phyloP scores from a whole-genome alignment of 2,888 invertebrate genomes.

The Unio pictorum region DNA sequence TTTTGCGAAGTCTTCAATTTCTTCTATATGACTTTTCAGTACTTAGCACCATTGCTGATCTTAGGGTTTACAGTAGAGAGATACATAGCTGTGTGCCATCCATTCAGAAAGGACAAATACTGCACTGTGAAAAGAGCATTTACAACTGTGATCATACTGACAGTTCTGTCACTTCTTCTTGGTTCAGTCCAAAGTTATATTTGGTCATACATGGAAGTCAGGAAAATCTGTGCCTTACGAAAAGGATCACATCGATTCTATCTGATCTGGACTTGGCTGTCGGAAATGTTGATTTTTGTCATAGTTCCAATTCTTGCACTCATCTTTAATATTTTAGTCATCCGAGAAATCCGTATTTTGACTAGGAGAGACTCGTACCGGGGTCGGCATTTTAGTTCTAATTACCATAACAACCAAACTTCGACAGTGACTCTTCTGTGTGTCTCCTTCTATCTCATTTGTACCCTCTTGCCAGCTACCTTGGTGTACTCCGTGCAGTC shows the following conservation, averaged over 20 bases:
- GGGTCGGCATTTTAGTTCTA: slow-evolving; percentile 15
- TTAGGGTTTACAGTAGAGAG: slow-evolving; percentile 69
- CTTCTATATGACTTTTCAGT: slow-evolving; percentile 62
- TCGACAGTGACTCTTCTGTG: slow-evolving; percentile 68
- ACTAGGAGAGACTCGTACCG: slow-evolving; percentile 54
- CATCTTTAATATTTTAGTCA: slow-evolving; percentile 68
- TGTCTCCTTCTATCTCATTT: slow-evolving; percentile 70
- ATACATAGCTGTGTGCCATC: slow-evolving; percentile 67
- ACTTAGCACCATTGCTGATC: slow-evolving; percentile 68
- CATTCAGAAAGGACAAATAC: slow-evolving; percentile 63
- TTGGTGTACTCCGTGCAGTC: slow-evolving; percentile 63
- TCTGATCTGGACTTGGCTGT: slow-evolving; percentile 64
- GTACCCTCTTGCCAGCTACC: slow-evolving; percentile 69
- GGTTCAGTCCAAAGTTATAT: slow-evolving; percentile 64
- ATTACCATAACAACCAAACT: slow-evolving; percentile 51
- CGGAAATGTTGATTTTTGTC: slow-evolving; percentile 64
- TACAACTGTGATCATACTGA: slow-evolving; percentile 49
- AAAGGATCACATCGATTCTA: slow-evolving; percentile 43
- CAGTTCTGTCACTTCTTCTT: slow-evolving; percentile 46
- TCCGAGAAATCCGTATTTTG: slow-evolving; percentile 63
- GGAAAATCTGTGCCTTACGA: slow-evolving; percentile 52
- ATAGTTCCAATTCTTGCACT: slow-evolving; percentile 64
- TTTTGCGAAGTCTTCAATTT: slow-evolving; percentile 65
- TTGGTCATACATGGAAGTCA: slow-evolving; percentile 59
- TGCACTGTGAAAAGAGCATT: slow-evolving; percentile 65